Base-by-base conservation (phyloP, 2,113 vertebrate species). In the Lamprotornis superbus region DNA sequence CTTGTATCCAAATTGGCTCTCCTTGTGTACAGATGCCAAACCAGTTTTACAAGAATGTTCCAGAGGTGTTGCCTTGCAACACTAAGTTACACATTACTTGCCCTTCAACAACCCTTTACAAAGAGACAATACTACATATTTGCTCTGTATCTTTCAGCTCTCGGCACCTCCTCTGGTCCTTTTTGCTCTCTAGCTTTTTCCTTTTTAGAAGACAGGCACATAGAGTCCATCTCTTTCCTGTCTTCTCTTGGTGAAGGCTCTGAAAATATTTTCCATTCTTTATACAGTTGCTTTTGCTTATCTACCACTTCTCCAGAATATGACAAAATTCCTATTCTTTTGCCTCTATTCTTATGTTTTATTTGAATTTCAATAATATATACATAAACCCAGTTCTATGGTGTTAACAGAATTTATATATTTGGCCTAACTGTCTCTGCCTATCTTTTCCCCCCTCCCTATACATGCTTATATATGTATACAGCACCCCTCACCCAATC, bases 11-110 rank as follows among this genome's bases (percentile, higher is more conserved):
- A 46, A 39, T 9, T 63, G 64, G 14, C 33, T 80, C 59, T 86
- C 67, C 59, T 83, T 89, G 64, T 25, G 9, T 47, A 67, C 30
- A 89, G 90, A 89, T 0, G 4, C 76, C 86, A 94, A 96, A 96
- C 94, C 93, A 90, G 96, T 97, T 97, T 78, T 83, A 78, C 90
- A 16, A 92, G 96, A 94, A 86, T 60, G 76, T 89, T 90, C 76
- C 79, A 50, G 83, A 93, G 70, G 68, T 86, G 83, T 61, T 93
- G 63, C 47, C 64, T 93, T 94, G 64, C 47, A 92, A 89, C 88
- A 92, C 68, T 28, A 83, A 97, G 94, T 97, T 96, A 94, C 60
- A 92, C 73, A 95, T 94, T 94, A 90, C 50, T 59, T 64, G 71
- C 83, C 95, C 93, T 97, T 96, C 89, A 90, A 70, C 55, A 90